Base-by-base conservation (phyloP, 2,888 invertebrate species). In the Osmoderma eremita region DNA sequence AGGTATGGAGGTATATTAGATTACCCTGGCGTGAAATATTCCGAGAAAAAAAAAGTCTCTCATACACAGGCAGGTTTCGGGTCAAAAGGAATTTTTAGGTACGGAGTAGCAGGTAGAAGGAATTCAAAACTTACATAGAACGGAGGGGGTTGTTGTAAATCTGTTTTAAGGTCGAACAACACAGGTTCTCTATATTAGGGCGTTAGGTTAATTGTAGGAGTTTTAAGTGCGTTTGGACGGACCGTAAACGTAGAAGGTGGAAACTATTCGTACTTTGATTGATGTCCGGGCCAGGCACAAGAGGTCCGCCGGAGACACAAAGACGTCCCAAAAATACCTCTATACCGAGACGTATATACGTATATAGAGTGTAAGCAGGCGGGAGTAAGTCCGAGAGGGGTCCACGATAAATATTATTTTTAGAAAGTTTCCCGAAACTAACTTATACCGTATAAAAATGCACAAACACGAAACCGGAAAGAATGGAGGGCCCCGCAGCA, bases 341-440 rank as follows among this genome's bases (percentile, higher is more conserved):
- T 30, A 20, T 36, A 36, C 45, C 18, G 45, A 45, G 24, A 45
- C 58, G 45, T 45, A 30, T 58, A 45, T 20, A 45, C 17, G 3
- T 5, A 17, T 45, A 45, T 45, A 45, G n/a, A 30, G n/a, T 30
- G 6, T 30, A 30, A n/a, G n/a, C 30, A 10, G 30, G 8, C 6
- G 6, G 30, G 8, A 30, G 30, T 3, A 45, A 24, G 58, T 72
- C 72, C 71, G 70, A 68, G 68, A 50, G 68, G 6, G 3, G 1
- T 30, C 71, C 72, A 78, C 75, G 77, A 79, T 79, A 80, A 79
- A 80, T 80, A 80, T 79, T 79, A 78, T 30, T 79, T 78, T 77
- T 75, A 74, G 77, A 80, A 78, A 80, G 74, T 79, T 79, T 68
- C 76, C 69, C 70, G 71, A 74, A 74, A 71, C 72, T 73, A 74